A percentile compares a stretch with the other conserved stretches of the same genome.
phyloP scores from a whole-genome alignment of 2,113 vertebrate genomes.

The Barnardius zonarius region DNA sequence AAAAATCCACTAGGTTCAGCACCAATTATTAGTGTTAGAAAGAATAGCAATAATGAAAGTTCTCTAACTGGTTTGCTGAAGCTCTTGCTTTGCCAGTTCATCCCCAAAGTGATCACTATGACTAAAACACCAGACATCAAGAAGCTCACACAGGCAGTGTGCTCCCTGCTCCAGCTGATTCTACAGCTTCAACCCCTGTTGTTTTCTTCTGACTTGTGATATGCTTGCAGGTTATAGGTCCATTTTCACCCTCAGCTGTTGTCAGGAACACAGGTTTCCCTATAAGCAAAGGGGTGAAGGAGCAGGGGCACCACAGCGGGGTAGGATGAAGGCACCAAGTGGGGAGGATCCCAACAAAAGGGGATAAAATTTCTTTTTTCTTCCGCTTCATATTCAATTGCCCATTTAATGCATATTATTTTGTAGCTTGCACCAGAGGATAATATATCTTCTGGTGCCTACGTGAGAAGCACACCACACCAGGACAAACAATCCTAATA shows the following conservation, averaged over 20 bases:
- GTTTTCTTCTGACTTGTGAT: neutral
- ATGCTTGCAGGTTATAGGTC: neutral
- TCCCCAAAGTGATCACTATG: neutral
- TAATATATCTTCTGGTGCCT: neutral
- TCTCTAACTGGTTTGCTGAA: neutral
- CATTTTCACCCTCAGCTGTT: neutral
- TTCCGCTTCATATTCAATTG: neutral
- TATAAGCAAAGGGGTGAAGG: neutral
- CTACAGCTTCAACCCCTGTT: neutral
- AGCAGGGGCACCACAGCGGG: neutral
- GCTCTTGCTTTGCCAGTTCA: neutral
- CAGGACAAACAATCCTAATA: neutral
- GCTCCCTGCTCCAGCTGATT: neutral
- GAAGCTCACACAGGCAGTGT: accelerated
- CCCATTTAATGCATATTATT: neutral
- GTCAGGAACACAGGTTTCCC: neutral
- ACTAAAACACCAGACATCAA: neutral
- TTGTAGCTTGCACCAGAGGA: neutral
- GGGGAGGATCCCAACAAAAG: neutral
- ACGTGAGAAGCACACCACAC: neutral
- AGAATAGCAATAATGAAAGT: neutral
- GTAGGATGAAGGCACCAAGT: neutral
- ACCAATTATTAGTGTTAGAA: neutral
- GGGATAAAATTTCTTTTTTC: neutral
- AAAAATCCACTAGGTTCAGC: neutral